phyloP scores from a whole-genome alignment of 2,888 invertebrate genomes.

The Drosophila subsilvestris region DNA sequence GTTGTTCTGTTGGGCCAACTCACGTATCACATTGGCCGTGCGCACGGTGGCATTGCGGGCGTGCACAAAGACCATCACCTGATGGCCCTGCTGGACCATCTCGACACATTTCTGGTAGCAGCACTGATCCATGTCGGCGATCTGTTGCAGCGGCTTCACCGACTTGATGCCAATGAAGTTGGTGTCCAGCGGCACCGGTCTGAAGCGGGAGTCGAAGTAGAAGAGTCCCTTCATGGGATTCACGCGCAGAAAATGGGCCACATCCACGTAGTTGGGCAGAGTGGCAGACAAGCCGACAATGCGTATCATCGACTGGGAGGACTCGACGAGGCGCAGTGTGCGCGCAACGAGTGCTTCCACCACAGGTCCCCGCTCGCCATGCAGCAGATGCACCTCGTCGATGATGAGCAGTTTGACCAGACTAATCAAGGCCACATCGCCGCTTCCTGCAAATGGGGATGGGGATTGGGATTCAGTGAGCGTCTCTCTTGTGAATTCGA shows the following conservation, averaged over 20 bases:
- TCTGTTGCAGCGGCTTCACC: constrained; percentile 86
- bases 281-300: constrained; percentile 99
- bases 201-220: constrained; percentile 96
- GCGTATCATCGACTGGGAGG: constrained; percentile 96
- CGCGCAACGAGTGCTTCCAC: constrained; percentile 98
- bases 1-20: constrained; percentile 91
- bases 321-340: constrained; percentile 95
- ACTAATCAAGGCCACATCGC: constrained; percentile 94
- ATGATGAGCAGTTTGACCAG: constrained; percentile 97
- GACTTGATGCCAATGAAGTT: constrained; percentile 95
- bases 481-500: too few species aligned
- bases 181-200: constrained; percentile 97
- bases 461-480: background rate
- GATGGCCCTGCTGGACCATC: constrained; percentile 95
- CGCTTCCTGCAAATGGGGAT: constrained; percentile 85
- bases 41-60: constrained; percentile 97
- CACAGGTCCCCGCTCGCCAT: constrained; percentile 98
- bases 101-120: constrained; percentile 96
- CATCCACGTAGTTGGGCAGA: constrained; percentile 98
- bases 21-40: constrained; percentile 93
- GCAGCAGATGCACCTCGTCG: constrained; percentile 98
- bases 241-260: constrained; percentile 96
- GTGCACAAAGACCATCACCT: constrained; percentile 99
- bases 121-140: constrained; percentile 93
- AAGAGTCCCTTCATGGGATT: constrained; percentile 96